phyloP scores from a whole-genome alignment of 2,888 invertebrate species.

The Meiosimyza decipiens region DNA sequence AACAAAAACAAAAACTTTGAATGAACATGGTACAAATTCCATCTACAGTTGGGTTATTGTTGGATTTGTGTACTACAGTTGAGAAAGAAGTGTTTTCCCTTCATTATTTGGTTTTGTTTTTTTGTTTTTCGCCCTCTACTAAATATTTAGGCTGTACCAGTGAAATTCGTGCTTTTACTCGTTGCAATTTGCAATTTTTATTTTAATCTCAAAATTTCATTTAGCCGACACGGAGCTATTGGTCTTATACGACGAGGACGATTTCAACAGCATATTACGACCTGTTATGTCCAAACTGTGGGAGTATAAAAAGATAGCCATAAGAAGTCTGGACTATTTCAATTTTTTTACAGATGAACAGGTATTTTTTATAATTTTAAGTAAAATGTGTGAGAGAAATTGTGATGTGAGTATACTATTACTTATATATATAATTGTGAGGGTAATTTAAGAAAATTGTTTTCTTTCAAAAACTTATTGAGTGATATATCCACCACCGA shows the following conservation, averaged over 20 bases:
- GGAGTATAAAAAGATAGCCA: conserved; percentile 56
- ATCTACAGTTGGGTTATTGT: not conserved
- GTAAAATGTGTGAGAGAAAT: no score
- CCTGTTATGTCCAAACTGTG: conserved; percentile 59
- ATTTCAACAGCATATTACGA: conserved; percentile 65
- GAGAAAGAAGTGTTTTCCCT: not conserved
- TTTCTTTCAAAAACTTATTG: no score
- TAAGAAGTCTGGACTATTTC: conserved; percentile 61
- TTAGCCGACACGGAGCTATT: conserved; percentile 73
- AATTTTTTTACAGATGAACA: conserved; percentile 55
- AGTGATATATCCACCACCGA: no score
- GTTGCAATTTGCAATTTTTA: conserved; percentile 9
- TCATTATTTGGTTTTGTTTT: not conserved
- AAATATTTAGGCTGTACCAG: no score
- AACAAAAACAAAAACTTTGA: no score
- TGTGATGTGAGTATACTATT: no score
- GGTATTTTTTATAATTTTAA: conserved; percentile 44
- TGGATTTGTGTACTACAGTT: conserved; percentile 6
- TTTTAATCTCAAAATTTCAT: conserved; percentile 28
- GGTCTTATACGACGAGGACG: conserved; percentile 69
- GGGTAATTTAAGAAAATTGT: no score
- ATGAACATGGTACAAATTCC: no score
- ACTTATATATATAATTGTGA: no score
- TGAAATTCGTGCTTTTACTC: no score
- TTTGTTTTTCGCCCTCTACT: no score